Conservation (phyloP, 2,888 invertebrate genomes). For the Didymodactylos carnosus region DNA sequence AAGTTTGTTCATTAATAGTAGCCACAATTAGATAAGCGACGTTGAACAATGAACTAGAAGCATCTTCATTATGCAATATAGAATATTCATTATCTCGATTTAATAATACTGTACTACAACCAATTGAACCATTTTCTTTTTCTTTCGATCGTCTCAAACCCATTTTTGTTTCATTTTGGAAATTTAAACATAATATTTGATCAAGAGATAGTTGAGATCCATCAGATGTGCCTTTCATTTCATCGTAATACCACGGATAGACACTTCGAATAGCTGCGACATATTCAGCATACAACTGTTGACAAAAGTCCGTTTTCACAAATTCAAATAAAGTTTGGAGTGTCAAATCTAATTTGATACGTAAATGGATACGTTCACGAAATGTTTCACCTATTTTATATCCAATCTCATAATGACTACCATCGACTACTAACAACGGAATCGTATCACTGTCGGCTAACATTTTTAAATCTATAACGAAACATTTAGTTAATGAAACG, state of each 20-base stretch:
- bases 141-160: not conserved
- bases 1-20: not conserved
- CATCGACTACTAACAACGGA: not conserved
- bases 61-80: constrained; percentile 12
- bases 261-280: not conserved
- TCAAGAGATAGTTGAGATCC: constrained; percentile 2
- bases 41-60: not conserved
- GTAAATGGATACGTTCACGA: not conserved
- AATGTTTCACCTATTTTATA: not conserved
- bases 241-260: constrained; percentile 12
- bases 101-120: not conserved
- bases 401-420: constrained; percentile 6
- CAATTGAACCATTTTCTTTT: not conserved
- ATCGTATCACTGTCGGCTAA: too few species aligned
- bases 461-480: too few species aligned
- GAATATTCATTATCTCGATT: not conserved
- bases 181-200: not conserved
- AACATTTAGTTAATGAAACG: too few species aligned
- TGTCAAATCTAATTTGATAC: not conserved
- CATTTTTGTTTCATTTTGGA: not conserved
- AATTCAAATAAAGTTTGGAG: not conserved
- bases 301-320: not conserved
- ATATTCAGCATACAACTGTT: not conserved
- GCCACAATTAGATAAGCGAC: not conserved
- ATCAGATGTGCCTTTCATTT: constrained; percentile 6